phyloP scores from a whole-genome alignment of 2,888 invertebrate genomes.

The Pachymerium ferrugineum region DNA sequence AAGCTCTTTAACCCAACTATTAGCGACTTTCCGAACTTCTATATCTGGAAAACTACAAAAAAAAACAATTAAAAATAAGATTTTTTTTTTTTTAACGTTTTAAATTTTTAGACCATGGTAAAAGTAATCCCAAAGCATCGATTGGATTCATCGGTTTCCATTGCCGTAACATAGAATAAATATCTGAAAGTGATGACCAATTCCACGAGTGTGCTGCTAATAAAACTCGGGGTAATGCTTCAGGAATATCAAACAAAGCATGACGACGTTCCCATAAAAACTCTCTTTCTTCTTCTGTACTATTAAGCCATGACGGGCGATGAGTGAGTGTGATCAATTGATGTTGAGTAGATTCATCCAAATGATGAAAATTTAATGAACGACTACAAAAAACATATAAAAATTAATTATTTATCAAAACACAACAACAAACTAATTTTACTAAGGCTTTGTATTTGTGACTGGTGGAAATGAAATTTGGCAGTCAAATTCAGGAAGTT shows the following conservation, averaged over 20 bases:
- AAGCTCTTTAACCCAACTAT: slow-evolving; percentile 70
- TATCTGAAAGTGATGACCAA: slow-evolving; percentile 75
- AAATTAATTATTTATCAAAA: too few relatives aligned
- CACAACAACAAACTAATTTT: neutral
- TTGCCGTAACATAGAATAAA: slow-evolving; percentile 77
- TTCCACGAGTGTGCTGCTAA: slow-evolving; percentile 84
- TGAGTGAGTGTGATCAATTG: slow-evolving; percentile 44
- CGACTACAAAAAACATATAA: slow-evolving; percentile 23
- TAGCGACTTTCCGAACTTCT: slow-evolving; percentile 76
- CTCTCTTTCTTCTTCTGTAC: slow-evolving; percentile 47
- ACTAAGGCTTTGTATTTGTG: slow-evolving; percentile 69
- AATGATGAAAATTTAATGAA: slow-evolving; percentile 32
- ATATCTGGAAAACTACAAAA: slow-evolving; percentile 77
- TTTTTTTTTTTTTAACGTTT: neutral
- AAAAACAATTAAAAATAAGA: neutral
- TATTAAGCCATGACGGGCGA: slow-evolving; percentile 24
- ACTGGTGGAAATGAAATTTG: slow-evolving; percentile 62
- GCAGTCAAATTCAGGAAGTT: slow-evolving; percentile 46
- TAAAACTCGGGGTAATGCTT: slow-evolving; percentile 74
- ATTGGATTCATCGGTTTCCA: slow-evolving; percentile 81
- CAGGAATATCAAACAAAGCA: slow-evolving; percentile 74
- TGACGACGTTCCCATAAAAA: slow-evolving; percentile 92
- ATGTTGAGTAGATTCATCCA: slow-evolving; percentile 64
- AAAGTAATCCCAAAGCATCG: slow-evolving; percentile 81
- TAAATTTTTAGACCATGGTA: slow-evolving; percentile 68